Evolutionary conservation across 2,113 vertebrate genomes (phyloP), one percentile per base, ranked within the genome.

Genomic region (Platysteira castanea): DNA sequence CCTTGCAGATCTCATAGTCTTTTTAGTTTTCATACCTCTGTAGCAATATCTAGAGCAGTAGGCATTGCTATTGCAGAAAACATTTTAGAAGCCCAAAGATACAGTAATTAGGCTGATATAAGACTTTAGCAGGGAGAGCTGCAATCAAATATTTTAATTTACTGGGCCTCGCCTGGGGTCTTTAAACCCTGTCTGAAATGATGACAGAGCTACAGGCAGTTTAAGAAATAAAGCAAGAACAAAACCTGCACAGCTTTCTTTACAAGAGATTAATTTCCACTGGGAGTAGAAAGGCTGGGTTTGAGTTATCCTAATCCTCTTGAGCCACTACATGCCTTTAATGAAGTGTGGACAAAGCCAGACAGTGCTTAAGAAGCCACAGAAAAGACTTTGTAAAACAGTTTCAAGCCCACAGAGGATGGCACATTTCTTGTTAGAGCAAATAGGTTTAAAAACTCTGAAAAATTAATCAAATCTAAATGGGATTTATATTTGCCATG

Each of bases 241-340:
- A 96, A 91, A 96, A 87, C 47, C 84, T 47, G 33, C 82, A 74
- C 52, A 37, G 93, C 67, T 84, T 92, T 61, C 75, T 93, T 84
- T 95, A 80, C 49, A 50, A 88, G 54, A 93, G 83, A 93, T 78
- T 89, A 86, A 88, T 89, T 95, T 96, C 88, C 9, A 0, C 81
- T 85, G 82, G 59, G 89, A 93, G 39, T 42, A 79, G 82, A 88
- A 94, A 74, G 50, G 82, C 63, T 69, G 81, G 56, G 46, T 91
- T 90, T 59, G 67, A 91, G 87, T 94, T 91, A 90, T 77, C 84
- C 88, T 95, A 94, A 95, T 96, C 88, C 90, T 96, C 88, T 84
- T 92, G 90, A 95, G 90, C 85, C 44, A 86, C 82, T 80, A 84
- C 79, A 91, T 74, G 85, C 59, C 79, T 88, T 94, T 93, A 94